Conservation (phyloP, 2,113 vertebrate genomes). For the Aramus guarauna region DNA sequence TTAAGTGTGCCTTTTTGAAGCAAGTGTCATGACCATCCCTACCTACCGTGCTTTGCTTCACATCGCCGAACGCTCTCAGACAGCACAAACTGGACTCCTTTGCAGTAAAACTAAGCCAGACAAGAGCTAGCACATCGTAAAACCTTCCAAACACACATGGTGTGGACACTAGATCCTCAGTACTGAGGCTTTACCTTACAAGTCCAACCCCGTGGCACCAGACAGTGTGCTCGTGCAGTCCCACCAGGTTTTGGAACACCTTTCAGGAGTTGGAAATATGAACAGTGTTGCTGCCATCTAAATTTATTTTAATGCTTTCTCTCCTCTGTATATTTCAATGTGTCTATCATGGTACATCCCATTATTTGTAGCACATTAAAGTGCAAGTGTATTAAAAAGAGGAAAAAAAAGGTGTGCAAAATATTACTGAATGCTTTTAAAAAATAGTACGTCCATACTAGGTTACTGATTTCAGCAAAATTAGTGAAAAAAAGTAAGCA, state of each 20-base stretch:
- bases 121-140: neutral
- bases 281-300: neutral
- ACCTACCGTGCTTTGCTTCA: neutral
- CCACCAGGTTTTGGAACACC: neutral
- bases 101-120: neutral
- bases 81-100: neutral
- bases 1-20: neutral
- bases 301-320: neutral
- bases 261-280: neutral
- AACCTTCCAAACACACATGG: neutral
- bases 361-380: neutral
- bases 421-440: neutral
- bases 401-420: neutral
- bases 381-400: neutral
- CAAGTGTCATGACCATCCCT: neutral
- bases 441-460: neutral
- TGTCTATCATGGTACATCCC: neutral
- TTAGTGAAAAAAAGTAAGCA: neutral
- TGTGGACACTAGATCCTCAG: neutral
- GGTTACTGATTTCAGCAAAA: neutral
- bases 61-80: neutral
- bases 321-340: neutral
- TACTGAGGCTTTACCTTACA: neutral
- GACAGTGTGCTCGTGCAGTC: neutral
- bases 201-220: neutral